A percentile compares a stretch with the other conserved stretches of the same genome.
These are phyloP conservation scores for Hofmannophila pseudospretella DNA, from an alignment of 2,888 invertebrate species.

Conservation along the genomic window DNA sequence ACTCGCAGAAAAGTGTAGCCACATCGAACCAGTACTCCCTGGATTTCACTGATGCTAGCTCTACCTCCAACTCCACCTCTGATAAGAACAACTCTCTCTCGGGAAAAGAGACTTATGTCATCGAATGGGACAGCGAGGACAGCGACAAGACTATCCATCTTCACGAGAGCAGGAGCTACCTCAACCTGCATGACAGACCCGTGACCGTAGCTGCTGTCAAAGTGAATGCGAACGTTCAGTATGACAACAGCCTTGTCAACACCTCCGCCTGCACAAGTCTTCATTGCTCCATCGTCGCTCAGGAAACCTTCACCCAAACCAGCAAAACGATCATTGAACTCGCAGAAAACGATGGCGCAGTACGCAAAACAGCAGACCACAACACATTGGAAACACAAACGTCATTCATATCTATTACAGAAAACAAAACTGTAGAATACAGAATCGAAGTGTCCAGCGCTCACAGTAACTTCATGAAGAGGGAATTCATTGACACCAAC, in stretches of 20 bases:
- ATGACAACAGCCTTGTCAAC: constrained; percentile 1
- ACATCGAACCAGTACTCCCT: constrained; percentile 52
- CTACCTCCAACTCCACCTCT: constrained; percentile 14
- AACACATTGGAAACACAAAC: constrained; percentile 61
- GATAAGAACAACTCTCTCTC: constrained; percentile 55
- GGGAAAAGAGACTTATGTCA: constrained; percentile 59
- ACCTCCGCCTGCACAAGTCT: constrained; percentile 18
- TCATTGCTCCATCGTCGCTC: constrained; percentile 34
- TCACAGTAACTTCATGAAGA: constrained; percentile 11
- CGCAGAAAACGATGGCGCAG: constrained; percentile 44
- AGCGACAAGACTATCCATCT: constrained; percentile 41
- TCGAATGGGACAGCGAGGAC: constrained; percentile 54
- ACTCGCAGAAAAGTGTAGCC: constrained; percentile 66
- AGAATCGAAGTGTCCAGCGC: constrained; percentile 34
- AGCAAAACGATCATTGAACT: constrained; percentile 77
- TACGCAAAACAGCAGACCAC: constrained; percentile 19
- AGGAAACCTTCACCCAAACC: constrained; percentile 74
- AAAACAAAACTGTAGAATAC: constrained; percentile 48
- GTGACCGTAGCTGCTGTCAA: constrained; percentile 8
- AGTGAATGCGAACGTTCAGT: constrained; percentile 21
- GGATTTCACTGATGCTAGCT: constrained; percentile 60
- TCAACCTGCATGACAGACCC: constrained; percentile 24
- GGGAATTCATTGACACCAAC: constrained; percentile 1
- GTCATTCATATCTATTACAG: constrained; percentile 51
- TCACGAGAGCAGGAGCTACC: constrained; percentile 26